Evolutionary conservation across 2,888 invertebrate genomes (phyloP).

Genomic region (Lycia hirtaria): DNA sequence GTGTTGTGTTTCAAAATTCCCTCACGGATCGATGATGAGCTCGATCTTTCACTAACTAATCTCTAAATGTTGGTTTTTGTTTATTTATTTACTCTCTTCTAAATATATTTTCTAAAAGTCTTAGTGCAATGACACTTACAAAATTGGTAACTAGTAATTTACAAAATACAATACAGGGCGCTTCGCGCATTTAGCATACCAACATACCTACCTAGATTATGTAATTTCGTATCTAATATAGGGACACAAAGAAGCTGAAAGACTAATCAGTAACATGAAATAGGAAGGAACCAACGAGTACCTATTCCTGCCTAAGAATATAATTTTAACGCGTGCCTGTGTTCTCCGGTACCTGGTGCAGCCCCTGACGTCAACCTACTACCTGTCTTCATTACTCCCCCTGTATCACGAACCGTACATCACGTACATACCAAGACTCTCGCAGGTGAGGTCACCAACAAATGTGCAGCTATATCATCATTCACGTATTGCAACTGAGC

Average conservation of each 20-base stretch:
- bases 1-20: constrained; percentile 58
- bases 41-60: constrained; percentile 67
- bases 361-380: constrained; percentile 78
- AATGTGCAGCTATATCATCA: background rate
- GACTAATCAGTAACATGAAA: background rate
- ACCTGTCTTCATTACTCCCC: constrained; percentile 71
- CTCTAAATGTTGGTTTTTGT: constrained; percentile 44
- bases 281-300: background rate
- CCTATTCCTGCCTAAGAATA: no score
- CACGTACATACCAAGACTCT: constrained; percentile 73
- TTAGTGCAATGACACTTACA: constrained; percentile 10
- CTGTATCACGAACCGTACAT: constrained; percentile 75
- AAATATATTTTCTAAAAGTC: constrained; percentile 10
- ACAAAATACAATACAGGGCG: no score
- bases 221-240: background rate
- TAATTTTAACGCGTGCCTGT: constrained; percentile 30
- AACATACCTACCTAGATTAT: no score
- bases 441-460: constrained; percentile 69
- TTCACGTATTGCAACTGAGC: background rate
- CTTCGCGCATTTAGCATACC: no score
- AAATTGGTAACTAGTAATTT: no score
- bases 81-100: constrained; percentile 22
- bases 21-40: constrained; percentile 71
- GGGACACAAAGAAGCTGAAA: background rate
- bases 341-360: constrained; percentile 58